Evolutionary conservation across 2,797 vertebrate species (phyloP), one percentile per base, ranked within the genome.

Genomic region (Cryptoprocta ferox): DNA sequence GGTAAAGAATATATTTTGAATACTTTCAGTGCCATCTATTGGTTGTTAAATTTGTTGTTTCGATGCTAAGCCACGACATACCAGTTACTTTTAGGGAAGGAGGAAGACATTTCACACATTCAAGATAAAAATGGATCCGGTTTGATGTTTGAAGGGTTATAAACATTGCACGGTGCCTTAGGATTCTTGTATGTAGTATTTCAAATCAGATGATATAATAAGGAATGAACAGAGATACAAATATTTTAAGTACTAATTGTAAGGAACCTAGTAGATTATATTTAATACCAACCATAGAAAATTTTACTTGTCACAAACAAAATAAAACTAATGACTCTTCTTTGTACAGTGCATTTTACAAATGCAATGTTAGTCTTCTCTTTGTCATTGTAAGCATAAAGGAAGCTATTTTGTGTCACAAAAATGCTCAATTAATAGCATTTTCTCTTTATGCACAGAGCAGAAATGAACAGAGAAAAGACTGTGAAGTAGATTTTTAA

Each of bases 1-100:
- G 86, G 80, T 21, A 95, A 13, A 91, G 80, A 97, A 68, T 96
- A 97, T 97, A 45, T 97, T 92, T 96, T 97, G 94, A 98, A 97
- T 99, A 96, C 97, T 98, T 98, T 93, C 97, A 99, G 97, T 98
- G 98, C 99, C 99, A 99, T 97, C 99, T 99, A 98, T 98, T 98
- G 99, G 98, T 15, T 96, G 95, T 96, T 81, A 95, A 84, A 95
- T 97, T 94, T 84, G 66, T 97, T 97, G 45, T 86, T 97, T 96
- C 73, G 79, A 6, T n/a, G 68, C 65, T 90, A 70, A 98, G 24
- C 2, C 78, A 63, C 56, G 28, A 45, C 32, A 65, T 35, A 89
- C 9, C 15, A 35, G 56, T 80, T 61, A 70, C 6, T 35, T 5
- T 32, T 79, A 78, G 35, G 12, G 89, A 48, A 48, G 42, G 73